Evolutionary conservation across 1,140 invertebrate genomes (phyloP), one percentile per base, ranked within the genome.

Genomic region (Theocolax elegans): DNA sequence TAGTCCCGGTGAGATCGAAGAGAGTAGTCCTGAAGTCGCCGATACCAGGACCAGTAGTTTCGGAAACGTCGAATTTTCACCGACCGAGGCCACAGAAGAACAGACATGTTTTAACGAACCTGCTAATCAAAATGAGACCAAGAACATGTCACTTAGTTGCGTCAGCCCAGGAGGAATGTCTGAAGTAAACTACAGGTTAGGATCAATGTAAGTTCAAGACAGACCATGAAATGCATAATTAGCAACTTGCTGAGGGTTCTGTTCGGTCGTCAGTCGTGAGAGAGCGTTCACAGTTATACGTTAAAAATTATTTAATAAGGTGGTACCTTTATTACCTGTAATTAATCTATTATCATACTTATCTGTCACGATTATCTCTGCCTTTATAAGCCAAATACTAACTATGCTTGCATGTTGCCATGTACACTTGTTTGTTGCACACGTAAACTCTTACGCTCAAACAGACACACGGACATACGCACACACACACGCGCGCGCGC

Each of bases 101-200:
- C 23, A 6, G 62, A 44, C 15, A 17, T 7, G 8, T 13, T 7
- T 15, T 44, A 15, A 7, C 3, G 4, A 6, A 23, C 25, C 23
- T 4, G 15, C 23, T 2, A 25, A 74, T 17, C 23, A 54, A 15
- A 60, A 69, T 4, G 72, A 56, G 3, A 69, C 71, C 8, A 79
- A 79, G 58, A 74, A 82, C 76, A 79, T 85, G 70, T 79, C 79
- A 42, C 72, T 85, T 48, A 83, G 81, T 79, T 77, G 82, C 19
- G 68, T 86, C 29, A 82, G 77, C 77, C 12, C 77, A 8, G 69
- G 73, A 27, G 75, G 72, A 49, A 63, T 72, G 6, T 40, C 72
- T 67, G 79, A 81, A 15, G 8, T 68, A 66, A 66, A 74, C 72
- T 82, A 78, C 80, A 85, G 83, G 77, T 85, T 84, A 83, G 83